Evolutionary conservation across 2,797 vertebrate genomes (phyloP), one percentile per base, ranked within the genome.

Genomic region (Rhynchonycteris naso): DNA sequence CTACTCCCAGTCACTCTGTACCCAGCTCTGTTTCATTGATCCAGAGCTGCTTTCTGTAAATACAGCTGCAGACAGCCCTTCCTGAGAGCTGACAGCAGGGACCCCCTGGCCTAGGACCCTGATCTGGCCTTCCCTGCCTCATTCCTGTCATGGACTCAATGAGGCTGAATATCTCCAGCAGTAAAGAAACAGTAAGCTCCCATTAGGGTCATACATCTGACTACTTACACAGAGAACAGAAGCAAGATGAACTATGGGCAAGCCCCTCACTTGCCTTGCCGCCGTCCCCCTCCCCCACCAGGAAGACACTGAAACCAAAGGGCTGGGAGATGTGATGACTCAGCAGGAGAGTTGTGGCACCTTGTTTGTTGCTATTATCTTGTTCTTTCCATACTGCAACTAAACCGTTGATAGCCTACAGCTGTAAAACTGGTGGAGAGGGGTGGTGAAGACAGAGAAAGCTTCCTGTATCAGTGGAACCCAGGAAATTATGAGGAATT

Each of bases 361-460:
- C 0, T 21, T 92, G 2, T 43, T 63, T 92, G 2, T 43, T 63
- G 10, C 30, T 84, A 33, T 43, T 24, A 33, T 43, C 43, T 43
- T 14, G 5, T 50, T n/a, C 18, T 35, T 87, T 79, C 24, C 30
- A 11, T 30, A 18, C 21, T 58, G n/a, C 15, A 26, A 35, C 2
- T 4, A 24, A 65, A 61, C 21, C 81, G 7, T 50, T 81, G 13
- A 13, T 19, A 50, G 11, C 5, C 56, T 43, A 21, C 0, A 12
- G 11, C 28, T 69, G 0, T 38, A 22, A 26, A 14, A 9, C 21
- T 50, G 22, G 30, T 0, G 1, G 30, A 88, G 18, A 7, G 19
- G 1, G 2, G 0, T 6, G 3, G 7, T 6, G 3, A 5, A 7
- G 75, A 1, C 38, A 30, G 21, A 65, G 61, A 69, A 79, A n/a